phyloP scores from a whole-genome alignment of 2,888 invertebrate species.

The Chalcis sispes region DNA sequence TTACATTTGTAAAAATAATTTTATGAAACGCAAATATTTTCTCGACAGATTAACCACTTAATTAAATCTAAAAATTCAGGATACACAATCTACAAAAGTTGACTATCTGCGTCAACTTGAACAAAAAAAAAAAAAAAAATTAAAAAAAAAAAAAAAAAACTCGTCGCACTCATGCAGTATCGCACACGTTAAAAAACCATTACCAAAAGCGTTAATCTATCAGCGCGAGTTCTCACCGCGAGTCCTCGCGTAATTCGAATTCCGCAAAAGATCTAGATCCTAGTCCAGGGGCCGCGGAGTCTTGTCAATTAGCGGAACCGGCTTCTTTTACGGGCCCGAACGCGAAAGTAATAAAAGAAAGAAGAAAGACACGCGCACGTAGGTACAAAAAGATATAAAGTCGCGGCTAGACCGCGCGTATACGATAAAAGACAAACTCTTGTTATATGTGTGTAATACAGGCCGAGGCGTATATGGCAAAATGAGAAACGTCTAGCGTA shows the following conservation, averaged over 20 bases:
- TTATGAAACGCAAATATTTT: too few species aligned
- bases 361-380: neutral
- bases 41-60: too few species aligned
- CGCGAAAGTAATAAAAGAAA: constrained; percentile 1
- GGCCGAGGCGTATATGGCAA: constrained; percentile 18
- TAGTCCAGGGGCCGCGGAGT: neutral
- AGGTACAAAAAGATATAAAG: neutral
- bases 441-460: neutral
- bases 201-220: constrained; percentile 13
- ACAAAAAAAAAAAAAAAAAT: too few species aligned
- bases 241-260: neutral
- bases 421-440: neutral
- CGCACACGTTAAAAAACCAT: neutral
- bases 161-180: too few species aligned
- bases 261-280: constrained; percentile 7
- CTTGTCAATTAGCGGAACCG: constrained; percentile 44
- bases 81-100: too few species aligned
- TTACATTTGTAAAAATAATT: too few species aligned
- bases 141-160: too few species aligned
- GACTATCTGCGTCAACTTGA: too few species aligned
- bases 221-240: neutral
- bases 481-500: constrained; percentile 21
- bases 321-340: too few species aligned
- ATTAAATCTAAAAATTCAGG: too few species aligned
- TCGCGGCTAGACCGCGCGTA: neutral